Base-by-base conservation (phyloP, 1,140 invertebrate species). In the Drosophila punjabiensis region DNA sequence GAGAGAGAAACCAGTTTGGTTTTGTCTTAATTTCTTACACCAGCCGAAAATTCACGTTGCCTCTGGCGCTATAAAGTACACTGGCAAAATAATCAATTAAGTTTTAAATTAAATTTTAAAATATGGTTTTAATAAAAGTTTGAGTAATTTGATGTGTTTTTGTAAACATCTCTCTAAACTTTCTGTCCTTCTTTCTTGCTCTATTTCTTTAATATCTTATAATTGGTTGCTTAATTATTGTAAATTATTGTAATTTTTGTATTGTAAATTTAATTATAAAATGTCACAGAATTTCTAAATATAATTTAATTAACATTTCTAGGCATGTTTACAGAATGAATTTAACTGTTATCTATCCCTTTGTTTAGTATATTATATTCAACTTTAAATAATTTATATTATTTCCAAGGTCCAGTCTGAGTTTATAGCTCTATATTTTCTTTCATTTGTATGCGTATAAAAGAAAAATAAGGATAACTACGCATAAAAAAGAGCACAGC, bases 1-100 rank as follows among this genome's bases (percentile, higher is more conserved):
- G 32, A 24, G 14, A 61, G 62, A 62, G 58, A 86, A 86, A 86
- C 82, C 82, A 87, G 82, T 86, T 86, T 87, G 83, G 82, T 76
- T 86, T 87, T 80, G 83, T 87, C 83, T 86, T 87, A 87, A 87
- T 86, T 86, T 86, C 82, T 79, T 79, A 61, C 83, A 85, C 83
- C 74, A 82, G 74, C 67, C 63, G 53, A 79, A 79, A 82, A 69
- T 48, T 53, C 47, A 59, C 28, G 24, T 69, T 41, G 64, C 68
- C 68, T 45, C 30, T 74, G 70, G 55, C 70, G 70, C 52, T 28
- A 24, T 73, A 24, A 24, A 24, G 24, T 24, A 9, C 71, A 75
- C 71, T 24, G 5, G 4, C 1, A 47, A 47, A 47, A 47, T 24
- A 24, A 24, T 24, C 24, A 24, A 24, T 24, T 24, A 24, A 3